phyloP scores from a whole-genome alignment of 2,888 invertebrate species.

The Phortica magna region DNA sequence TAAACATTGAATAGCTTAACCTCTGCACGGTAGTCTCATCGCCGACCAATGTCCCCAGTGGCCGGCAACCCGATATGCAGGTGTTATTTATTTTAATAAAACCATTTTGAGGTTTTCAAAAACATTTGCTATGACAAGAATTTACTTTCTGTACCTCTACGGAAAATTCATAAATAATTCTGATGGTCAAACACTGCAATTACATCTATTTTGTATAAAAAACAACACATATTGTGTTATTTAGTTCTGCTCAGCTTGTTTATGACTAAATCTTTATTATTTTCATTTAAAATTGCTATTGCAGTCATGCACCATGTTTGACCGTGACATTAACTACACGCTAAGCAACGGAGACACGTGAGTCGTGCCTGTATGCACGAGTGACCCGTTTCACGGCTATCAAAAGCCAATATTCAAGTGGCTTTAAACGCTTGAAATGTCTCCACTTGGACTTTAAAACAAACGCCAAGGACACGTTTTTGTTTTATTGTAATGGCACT shows the following conservation, averaged over 20 bases:
- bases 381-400: conserved; percentile 1
- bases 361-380: conserved; percentile 62
- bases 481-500: conserved; percentile 3
- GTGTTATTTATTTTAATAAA: conserved; percentile 6
- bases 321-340: conserved; percentile 63
- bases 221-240: background rate
- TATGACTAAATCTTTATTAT: background rate
- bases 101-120: no score
- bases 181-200: conserved; percentile 7
- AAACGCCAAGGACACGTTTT: conserved; percentile 11
- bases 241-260: conserved; percentile 14
- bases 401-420: conserved; percentile 3
- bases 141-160: background rate
- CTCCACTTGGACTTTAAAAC: conserved; percentile 17
- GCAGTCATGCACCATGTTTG: conserved; percentile 46
- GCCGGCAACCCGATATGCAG: background rate
- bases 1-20: no score
- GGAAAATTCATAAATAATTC: conserved; percentile 26
- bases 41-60: background rate
- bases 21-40: no score
- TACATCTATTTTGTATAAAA: background rate
- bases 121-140: no score
- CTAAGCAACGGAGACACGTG: conserved; percentile 48
- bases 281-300: conserved; percentile 1
- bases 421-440: conserved; percentile 25